Evolutionary conservation across 2,888 invertebrate genomes (phyloP), one percentile per base, ranked within the genome.

Genomic region (Nowickia ferox): DNA sequence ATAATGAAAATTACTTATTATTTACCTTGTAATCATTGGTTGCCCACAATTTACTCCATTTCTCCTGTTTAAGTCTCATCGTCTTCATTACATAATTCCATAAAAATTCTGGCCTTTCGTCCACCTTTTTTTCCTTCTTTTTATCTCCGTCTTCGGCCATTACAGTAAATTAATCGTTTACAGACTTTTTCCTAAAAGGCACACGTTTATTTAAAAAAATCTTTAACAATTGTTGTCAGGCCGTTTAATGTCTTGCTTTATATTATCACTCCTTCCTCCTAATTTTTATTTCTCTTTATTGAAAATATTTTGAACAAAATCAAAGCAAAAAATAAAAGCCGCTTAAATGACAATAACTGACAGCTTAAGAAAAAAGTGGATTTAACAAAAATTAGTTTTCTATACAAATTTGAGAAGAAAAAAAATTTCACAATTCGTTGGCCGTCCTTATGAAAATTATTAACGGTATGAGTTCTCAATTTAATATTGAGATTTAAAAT

Each of bases 31-130:
- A 89, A 15, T 89, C 89, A n/a, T 82, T 86, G 6, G 88, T 89
- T 19, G 88, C 77, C 71, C 89, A 89, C 88, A 91, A 87, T 86
- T 90, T 91, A 8, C 85, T 88, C 91, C 91, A 91, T 77, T 90
- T 90, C 55, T 91, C 91, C 74, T 88, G 89, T 69, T 91, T 91
- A 13, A 90, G 86, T 30, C 91, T 87, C 87, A 90, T 88, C 8
- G 89, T 89, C 74, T 90, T 91, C 82, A 88, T 88, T 8, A 90
- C 80, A 63, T 90, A 90, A 78, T 89, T 90, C 89, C 90, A 90
- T 1, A 91, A 82, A 78, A 89, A 90, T 6, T 87, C 88, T n/a
- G 88, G 88, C 8, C 89, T 87, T 42, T 89, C 89, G 48, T 88
- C 89, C 65, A 85, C 75, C 84, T 89, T 87, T 30, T 30, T 30